A percentile compares a stretch with the other conserved stretches of the same genome.
Evolutionary conservation across 2,888 invertebrate genomes (phyloP).

Genomic region (Sinopyrophorus schimmeli): DNA sequence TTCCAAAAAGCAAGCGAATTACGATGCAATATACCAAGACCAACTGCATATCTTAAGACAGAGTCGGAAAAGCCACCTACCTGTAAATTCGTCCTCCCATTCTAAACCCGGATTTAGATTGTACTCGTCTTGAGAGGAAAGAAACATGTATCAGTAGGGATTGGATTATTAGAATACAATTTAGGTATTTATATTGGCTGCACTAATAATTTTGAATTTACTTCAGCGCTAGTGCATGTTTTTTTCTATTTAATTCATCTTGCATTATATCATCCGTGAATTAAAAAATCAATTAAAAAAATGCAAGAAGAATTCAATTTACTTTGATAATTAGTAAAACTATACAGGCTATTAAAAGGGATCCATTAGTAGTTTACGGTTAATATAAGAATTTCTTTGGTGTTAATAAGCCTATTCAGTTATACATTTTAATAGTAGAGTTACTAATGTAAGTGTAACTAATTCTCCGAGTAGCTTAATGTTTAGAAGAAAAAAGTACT

Average conservation of each 20-base stretch:
- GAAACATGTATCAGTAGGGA: slow-evolving; percentile 53
- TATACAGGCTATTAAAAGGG: slow-evolving; percentile 15
- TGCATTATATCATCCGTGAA: too few species aligned
- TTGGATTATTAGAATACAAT: slow-evolving; percentile 33
- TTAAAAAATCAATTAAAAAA: neutral
- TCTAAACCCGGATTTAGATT: slow-evolving; percentile 99
- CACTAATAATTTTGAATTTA: slow-evolving; percentile 30
- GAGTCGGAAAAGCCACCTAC: slow-evolving; percentile 71
- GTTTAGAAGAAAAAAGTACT: too few species aligned
- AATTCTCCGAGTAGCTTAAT: too few species aligned
- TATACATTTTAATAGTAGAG: too few species aligned
- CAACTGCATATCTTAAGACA: slow-evolving; percentile 27
- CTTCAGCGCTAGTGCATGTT: slow-evolving; percentile 8
- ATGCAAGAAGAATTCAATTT: slow-evolving; percentile 27
- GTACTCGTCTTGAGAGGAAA: slow-evolving; percentile 93
- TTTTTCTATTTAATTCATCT: too few species aligned
- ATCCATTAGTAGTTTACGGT: too few species aligned
- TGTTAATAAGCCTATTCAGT: too few species aligned
- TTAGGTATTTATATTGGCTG: slow-evolving; percentile 35
- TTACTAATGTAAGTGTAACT: too few species aligned
- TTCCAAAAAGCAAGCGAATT: slow-evolving; percentile 30
- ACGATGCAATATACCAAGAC: slow-evolving; percentile 25
- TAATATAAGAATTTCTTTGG: too few species aligned
- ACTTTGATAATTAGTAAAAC: slow-evolving; percentile 18
- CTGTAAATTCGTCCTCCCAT: slow-evolving; percentile 99